These are phyloP conservation scores for Tortricodes alternella DNA, from an alignment of 2,888 invertebrate genomes.

Conservation along the genomic window DNA sequence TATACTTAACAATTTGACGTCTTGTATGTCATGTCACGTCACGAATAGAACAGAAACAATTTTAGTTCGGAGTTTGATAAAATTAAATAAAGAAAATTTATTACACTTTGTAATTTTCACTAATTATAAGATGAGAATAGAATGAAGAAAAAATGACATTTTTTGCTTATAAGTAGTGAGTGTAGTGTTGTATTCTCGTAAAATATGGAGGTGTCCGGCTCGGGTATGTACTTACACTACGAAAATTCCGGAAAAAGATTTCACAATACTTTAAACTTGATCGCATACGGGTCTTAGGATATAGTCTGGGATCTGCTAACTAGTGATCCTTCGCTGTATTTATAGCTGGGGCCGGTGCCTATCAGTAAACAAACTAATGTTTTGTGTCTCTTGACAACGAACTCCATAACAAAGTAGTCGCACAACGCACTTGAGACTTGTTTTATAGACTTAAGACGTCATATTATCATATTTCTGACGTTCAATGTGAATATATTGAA, in stretches of 20 bases:
- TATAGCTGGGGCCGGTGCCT: conserved; percentile 26
- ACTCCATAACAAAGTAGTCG: conserved; percentile 50
- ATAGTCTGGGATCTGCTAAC: neutral
- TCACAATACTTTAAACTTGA: conserved; percentile 28
- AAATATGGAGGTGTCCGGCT: conserved; percentile 70
- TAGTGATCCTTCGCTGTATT: conserved; percentile 11
- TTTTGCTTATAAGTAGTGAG: conserved; percentile 1
- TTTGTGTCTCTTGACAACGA: conserved; percentile 62
- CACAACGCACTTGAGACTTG: conserved; percentile 35
- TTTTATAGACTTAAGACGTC: conserved; percentile 26
- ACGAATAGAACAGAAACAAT: conserved; percentile 23
- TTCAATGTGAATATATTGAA: neutral
- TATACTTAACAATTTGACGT: too few relatives aligned
- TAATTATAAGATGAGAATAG: neutral
- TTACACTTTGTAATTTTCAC: conserved; percentile 3
- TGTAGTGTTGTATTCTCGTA: conserved; percentile 34
- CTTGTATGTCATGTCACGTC: conserved; percentile 28
- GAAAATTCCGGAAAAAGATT: conserved; percentile 27
- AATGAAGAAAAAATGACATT: conserved; percentile 15
- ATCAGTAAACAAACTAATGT: conserved; percentile 27
- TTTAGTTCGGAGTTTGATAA: conserved; percentile 18
- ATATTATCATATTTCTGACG: conserved; percentile 12
- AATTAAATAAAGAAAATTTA: conserved; percentile 10
- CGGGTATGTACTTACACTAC: conserved; percentile 60
- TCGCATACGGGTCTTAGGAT: conserved; percentile 3